Conservation (phyloP, 2,113 vertebrate species). For the Casuarius casuarius region DNA sequence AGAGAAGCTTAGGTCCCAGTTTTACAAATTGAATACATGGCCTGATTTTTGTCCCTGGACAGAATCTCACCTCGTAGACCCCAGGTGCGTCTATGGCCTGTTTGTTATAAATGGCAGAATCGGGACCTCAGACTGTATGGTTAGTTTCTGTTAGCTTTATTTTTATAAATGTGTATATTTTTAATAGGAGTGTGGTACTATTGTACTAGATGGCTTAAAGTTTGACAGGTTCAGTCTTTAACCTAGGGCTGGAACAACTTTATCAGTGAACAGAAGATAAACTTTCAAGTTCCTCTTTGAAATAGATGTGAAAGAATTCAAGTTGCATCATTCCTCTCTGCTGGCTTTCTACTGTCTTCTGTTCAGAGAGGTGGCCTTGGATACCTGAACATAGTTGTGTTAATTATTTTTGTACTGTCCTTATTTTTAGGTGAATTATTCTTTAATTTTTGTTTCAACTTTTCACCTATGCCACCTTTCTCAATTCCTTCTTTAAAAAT, state of each 20-base stretch:
- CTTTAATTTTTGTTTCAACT: background rate
- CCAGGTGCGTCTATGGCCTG: background rate
- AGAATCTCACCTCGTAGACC: background rate
- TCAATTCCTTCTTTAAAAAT: background rate
- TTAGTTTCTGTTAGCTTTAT: background rate
- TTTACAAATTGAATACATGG: background rate
- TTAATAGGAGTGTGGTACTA: background rate
- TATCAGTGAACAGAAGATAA: background rate
- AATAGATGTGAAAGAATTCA: background rate
- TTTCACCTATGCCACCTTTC: background rate
- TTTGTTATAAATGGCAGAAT: background rate
- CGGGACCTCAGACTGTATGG: background rate
- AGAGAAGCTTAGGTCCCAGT: constrained; percentile 19
- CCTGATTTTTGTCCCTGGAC: background rate
- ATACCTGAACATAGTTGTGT: constrained; percentile 58
- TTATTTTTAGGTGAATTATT: constrained; percentile 35
- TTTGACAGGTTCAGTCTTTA: background rate
- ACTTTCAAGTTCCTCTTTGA: background rate
- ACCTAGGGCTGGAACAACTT: background rate
- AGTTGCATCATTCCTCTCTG: background rate
- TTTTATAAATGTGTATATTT: constrained; percentile 8
- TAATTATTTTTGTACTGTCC: constrained; percentile 57
- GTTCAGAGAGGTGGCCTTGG: constrained; percentile 42
- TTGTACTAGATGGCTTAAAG: background rate
- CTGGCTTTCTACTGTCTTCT: constrained; percentile 10